A percentile compares a stretch with the other conserved stretches of the same genome.
Evolutionary conservation across 1,140 invertebrate genomes (phyloP).

Genomic region (Samia ricini): DNA sequence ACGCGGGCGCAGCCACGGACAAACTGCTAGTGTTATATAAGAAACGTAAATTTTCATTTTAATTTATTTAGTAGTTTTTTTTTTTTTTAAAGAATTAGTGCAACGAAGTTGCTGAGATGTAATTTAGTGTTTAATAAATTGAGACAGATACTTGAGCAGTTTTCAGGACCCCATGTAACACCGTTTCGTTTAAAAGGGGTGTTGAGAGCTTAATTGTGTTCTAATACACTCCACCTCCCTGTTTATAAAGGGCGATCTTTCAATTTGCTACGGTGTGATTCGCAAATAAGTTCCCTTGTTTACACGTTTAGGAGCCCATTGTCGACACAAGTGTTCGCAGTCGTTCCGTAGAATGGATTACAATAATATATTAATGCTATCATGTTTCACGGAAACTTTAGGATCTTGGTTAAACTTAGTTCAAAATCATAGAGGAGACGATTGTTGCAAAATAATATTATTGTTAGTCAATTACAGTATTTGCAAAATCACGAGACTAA

Average conservation of each 20-base stretch:
- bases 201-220: constrained; percentile 54
- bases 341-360: neutral
- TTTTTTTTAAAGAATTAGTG: neutral
- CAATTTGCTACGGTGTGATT: constrained; percentile 68
- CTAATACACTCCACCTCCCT: constrained; percentile 55
- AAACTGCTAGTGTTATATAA: too few species aligned
- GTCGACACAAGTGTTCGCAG: constrained; percentile 26
- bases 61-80: too few species aligned
- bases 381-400: neutral
- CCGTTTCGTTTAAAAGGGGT: constrained; percentile 26
- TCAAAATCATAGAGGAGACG: too few species aligned
- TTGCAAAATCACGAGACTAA: too few species aligned
- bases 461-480: too few species aligned
- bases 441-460: too few species aligned
- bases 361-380: constrained; percentile 2
- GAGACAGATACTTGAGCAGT: neutral
- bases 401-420: too few species aligned
- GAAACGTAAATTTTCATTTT: too few species aligned
- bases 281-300: constrained; percentile 55
- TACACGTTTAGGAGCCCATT: constrained; percentile 34
- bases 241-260: constrained; percentile 48
- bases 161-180: neutral
- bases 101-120: neutral
- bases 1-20: too few species aligned
- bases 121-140: neutral